These are phyloP conservation scores for Cardiocondyla obscurior DNA, from an alignment of 1,140 invertebrate genomes.

Conservation along the genomic window DNA sequence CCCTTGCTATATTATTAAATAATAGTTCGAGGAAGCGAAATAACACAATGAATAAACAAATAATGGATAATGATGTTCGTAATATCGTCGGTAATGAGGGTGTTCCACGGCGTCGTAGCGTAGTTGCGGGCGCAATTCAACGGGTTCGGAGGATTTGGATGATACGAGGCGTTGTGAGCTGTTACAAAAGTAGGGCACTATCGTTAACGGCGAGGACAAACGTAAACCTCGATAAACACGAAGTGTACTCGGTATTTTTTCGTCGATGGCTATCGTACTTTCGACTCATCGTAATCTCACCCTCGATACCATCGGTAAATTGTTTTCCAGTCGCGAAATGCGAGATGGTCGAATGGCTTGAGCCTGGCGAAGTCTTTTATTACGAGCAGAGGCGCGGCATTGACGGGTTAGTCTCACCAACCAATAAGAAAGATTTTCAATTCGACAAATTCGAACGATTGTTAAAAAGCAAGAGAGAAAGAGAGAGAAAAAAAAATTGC, in stretches of 20 bases:
- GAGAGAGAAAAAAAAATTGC: too few species aligned
- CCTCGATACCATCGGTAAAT: conserved; percentile 56
- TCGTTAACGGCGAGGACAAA: conserved; percentile 25
- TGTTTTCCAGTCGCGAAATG: conserved; percentile 50
- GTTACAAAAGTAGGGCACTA: conserved; percentile 34
- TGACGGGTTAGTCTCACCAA: not conserved
- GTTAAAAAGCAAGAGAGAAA: not conserved
- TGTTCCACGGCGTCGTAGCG: not conserved
- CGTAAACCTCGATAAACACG: conserved; percentile 57
- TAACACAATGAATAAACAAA: conserved; percentile 13
- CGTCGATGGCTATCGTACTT: conserved; percentile 36
- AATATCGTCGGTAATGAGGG: not conserved
- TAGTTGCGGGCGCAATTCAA: conserved; percentile 1
- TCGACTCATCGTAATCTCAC: conserved; percentile 53
- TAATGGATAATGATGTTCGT: conserved; percentile 1
- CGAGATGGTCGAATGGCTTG: not conserved
- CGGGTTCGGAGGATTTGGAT: conserved; percentile 7
- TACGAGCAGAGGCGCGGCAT: not conserved
- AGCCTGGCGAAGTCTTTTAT: not conserved
- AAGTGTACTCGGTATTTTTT: conserved; percentile 29
- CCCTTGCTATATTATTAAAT: not conserved
- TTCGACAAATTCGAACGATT: not conserved
- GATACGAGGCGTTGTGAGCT: conserved; percentile 8
- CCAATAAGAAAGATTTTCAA: not conserved
- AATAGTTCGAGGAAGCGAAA: not conserved